phyloP scores from a whole-genome alignment of 92 coral and sea anemone genomes.

The Plumapathes pennacea region DNA sequence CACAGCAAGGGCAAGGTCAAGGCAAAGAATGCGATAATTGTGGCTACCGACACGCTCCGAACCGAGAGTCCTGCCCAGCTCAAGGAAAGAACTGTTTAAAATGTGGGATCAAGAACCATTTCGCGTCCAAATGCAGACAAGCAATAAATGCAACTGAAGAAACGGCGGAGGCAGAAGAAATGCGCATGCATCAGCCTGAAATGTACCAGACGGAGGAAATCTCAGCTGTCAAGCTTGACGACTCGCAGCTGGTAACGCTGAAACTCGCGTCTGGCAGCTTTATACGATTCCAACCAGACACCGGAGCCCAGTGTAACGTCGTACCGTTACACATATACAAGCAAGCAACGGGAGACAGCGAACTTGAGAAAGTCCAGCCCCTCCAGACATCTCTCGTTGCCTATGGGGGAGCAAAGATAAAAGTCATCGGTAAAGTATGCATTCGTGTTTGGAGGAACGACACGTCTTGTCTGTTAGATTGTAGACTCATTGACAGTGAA shows the following conservation, averaged over 20 bases:
- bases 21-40: conserved; percentile 10
- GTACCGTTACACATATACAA: conserved; percentile 49
- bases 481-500: conserved; percentile 35
- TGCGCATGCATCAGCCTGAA: too few relatives aligned
- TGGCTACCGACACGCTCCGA: neutral
- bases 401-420: conserved; percentile 58
- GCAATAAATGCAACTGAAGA: neutral
- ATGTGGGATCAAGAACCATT: conserved; percentile 27
- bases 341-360: conserved; percentile 34
- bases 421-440: conserved; percentile 44
- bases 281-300: conserved; percentile 60
- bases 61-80: conserved; percentile 20
- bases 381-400: conserved; percentile 48
- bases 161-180: neutral
- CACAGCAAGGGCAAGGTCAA: conserved; percentile 9
- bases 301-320: conserved; percentile 65
- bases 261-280: conserved; percentile 45
- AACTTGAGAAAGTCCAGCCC: conserved; percentile 35
- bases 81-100: conserved; percentile 16
- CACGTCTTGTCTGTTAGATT: conserved; percentile 31
- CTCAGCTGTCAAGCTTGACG: too few relatives aligned
- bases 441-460: conserved; percentile 43
- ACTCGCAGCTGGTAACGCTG: conserved; percentile 44
- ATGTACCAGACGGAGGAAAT: too few relatives aligned
- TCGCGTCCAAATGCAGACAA: conserved; percentile 19